Percentiles rank a stretch among this genome's conserved stretches.
These are phyloP conservation scores for Neopelma chrysocephalum DNA, from an alignment of 2,797 vertebrate genomes.

Conservation along the genomic window DNA sequence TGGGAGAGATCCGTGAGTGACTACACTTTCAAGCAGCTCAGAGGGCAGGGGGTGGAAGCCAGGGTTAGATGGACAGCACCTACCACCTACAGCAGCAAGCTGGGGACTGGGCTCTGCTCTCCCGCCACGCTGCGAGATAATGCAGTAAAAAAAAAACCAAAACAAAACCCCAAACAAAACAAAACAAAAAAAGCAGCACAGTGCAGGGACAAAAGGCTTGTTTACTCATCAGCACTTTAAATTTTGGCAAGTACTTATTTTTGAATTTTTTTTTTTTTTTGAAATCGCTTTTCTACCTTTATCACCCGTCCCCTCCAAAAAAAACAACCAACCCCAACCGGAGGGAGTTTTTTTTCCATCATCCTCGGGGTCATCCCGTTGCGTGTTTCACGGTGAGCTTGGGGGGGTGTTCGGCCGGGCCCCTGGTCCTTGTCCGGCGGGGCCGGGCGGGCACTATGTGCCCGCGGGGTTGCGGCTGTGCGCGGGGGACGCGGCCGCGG, in stretches of 20 bases:
- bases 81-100: slow-evolving; percentile 51
- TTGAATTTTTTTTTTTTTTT: not conserved
- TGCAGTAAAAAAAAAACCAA: not conserved
- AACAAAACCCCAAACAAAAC: not conserved
- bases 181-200: slow-evolving; percentile 20
- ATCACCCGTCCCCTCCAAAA: not conserved
- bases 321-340: not conserved
- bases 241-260: not conserved
- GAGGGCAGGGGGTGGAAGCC: not conserved
- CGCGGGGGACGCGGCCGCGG: slow-evolving; percentile 45
- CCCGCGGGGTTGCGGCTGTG: slow-evolving; percentile 51
- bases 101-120: not conserved
- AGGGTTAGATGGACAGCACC: not conserved
- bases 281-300: not conserved
- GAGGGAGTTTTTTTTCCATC: not conserved
- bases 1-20: not conserved
- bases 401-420: not conserved
- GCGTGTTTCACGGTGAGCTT: not conserved
- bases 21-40: not conserved
- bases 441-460: slow-evolving; percentile 27
- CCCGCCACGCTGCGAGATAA: not conserved
- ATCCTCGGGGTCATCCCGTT: not conserved
- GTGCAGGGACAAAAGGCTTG: slow-evolving; percentile 53
- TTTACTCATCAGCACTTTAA: slow-evolving; percentile 57
- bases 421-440: not conserved